Percentiles rank a stretch among this genome's conserved stretches.
phyloP scores from a whole-genome alignment of 2,888 invertebrate genomes.

The Stenodema calcarata region DNA sequence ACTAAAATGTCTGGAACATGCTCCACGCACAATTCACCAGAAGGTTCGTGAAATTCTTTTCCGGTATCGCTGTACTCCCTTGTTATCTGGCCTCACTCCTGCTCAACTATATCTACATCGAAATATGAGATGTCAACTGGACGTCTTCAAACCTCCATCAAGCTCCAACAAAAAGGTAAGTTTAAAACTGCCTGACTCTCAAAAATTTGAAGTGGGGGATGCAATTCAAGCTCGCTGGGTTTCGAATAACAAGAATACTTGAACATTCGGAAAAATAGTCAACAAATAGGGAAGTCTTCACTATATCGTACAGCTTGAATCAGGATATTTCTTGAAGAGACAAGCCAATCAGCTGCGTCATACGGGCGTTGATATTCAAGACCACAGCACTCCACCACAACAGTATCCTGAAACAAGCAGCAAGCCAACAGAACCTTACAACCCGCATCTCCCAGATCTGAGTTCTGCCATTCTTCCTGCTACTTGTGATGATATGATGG shows the following conservation, averaged over 20 bases:
- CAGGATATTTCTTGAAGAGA: conserved; percentile 7
- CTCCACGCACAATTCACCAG: background rate
- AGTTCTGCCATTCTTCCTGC: no score
- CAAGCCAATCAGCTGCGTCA: background rate
- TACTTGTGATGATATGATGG: no score
- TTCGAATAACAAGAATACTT: background rate
- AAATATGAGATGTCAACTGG: conserved; percentile 44
- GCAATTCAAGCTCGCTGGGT: background rate
- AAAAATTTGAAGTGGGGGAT: conserved; percentile 31
- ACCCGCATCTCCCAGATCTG: no score
- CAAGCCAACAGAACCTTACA: no score
- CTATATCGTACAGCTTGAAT: conserved; percentile 27
- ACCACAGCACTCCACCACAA: no score
- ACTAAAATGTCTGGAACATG: conserved; percentile 28
- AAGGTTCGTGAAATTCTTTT: background rate
- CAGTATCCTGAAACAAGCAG: no score
- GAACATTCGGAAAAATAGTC: conserved; percentile 7
- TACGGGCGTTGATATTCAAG: no score
- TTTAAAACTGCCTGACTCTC: background rate
- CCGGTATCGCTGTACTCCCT: background rate
- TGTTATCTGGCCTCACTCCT: conserved; percentile 27
- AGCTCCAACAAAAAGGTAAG: background rate
- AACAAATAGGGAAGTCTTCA: conserved; percentile 36
- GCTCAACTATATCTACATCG: conserved; percentile 47
- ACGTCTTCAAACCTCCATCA: conserved; percentile 16